A percentile compares a stretch with the other conserved stretches of the same genome.
Conservation (phyloP, 2,797 vertebrate species). For the Micrastur ruficollis region DNA sequence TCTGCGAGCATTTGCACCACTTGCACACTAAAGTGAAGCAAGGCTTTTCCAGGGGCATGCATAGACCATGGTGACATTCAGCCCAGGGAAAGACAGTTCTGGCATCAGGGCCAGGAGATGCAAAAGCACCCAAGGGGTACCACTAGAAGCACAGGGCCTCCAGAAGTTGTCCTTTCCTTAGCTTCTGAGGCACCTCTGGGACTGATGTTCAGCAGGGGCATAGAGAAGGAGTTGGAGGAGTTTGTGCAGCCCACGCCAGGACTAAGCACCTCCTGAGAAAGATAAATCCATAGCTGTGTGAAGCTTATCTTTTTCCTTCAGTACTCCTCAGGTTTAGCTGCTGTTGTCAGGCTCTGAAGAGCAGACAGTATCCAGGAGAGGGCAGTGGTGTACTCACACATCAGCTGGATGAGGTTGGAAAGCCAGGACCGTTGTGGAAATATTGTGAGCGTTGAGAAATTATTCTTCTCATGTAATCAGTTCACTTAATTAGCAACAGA, state of each 20-base stretch:
- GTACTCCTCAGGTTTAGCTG: background rate
- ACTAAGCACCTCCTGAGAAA: background rate
- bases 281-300: background rate
- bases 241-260: background rate
- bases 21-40: background rate
- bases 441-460: background rate
- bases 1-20: background rate
- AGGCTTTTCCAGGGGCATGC: background rate
- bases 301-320: accelerated
- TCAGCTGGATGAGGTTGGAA: background rate
- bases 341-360: background rate
- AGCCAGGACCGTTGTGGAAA: accelerated
- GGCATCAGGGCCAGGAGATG: too few relatives aligned
- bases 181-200: background rate
- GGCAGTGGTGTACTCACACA: background rate
- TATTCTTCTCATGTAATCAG: background rate
- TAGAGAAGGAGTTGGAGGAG: background rate
- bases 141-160: background rate
- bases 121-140: background rate
- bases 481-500: background rate
- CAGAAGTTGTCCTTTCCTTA: background rate
- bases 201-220: background rate
- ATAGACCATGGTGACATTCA: background rate
- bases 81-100: background rate
- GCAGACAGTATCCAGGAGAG: background rate